These are phyloP conservation scores for Buathra laborator DNA, from an alignment of 2,888 invertebrate species.

Conservation along the genomic window DNA sequence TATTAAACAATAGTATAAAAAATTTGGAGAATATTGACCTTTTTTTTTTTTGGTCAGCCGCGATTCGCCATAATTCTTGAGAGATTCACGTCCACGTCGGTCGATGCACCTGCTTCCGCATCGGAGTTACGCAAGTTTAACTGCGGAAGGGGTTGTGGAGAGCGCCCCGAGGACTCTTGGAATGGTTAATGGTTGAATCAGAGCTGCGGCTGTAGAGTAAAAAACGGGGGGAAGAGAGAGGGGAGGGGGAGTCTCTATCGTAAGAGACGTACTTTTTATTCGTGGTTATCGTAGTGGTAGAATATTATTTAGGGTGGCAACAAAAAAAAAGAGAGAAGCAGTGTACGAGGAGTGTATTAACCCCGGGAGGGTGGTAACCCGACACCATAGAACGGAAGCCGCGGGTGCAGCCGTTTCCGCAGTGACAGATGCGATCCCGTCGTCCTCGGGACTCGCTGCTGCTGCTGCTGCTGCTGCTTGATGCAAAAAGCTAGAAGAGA, in stretches of 20 bases:
- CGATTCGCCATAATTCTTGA: background rate
- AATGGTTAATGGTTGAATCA: constrained; percentile 57
- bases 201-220: constrained; percentile 18
- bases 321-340: constrained; percentile 49
- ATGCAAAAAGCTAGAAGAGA: constrained; percentile 29
- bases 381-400: constrained; percentile 75
- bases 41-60: background rate
- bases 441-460: constrained; percentile 65
- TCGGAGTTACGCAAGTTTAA: constrained; percentile 60
- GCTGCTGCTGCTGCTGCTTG: constrained; percentile 73
- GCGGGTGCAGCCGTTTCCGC: constrained; percentile 82
- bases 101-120: constrained; percentile 69
- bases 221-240: background rate
- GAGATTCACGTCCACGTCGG: constrained; percentile 14
- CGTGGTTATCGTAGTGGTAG: constrained; percentile 21
- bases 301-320: constrained; percentile 48
- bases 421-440: constrained; percentile 82
- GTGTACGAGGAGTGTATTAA: constrained; percentile 73
- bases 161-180: constrained; percentile 30
- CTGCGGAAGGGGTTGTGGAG: constrained; percentile 3
- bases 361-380: constrained; percentile 75
- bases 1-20: no score
- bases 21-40: background rate
- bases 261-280: constrained; percentile 4
- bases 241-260: constrained; percentile 7